phyloP scores from a whole-genome alignment of 2,113 vertebrate genomes.

The Carassius carassius region DNA sequence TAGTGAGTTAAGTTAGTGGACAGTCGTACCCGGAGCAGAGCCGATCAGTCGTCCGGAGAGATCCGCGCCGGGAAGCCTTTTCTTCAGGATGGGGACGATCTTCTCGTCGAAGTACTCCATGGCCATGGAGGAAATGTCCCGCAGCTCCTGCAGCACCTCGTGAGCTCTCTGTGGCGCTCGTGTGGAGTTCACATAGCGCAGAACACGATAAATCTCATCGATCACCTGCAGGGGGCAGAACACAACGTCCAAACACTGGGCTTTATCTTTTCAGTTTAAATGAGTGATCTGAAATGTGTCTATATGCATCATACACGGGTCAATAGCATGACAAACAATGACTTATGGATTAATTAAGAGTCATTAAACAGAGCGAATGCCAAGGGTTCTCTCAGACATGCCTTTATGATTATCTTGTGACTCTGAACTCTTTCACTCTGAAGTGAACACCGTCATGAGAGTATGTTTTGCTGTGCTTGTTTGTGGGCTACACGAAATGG shows the following conservation, averaged over 20 bases:
- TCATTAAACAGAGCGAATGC: no score
- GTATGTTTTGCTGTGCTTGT: no score
- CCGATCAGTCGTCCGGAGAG: constrained; percentile 95
- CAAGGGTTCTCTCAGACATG: no score
- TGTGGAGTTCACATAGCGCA: constrained; percentile 97
- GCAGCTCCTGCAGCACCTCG: constrained; percentile 94
- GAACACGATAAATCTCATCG: constrained; percentile 97
- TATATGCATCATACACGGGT: no score
- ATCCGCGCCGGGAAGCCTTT: constrained; percentile 93
- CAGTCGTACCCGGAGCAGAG: constrained; percentile 87
- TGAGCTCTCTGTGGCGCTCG: constrained; percentile 95
- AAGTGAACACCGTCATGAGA: no score
- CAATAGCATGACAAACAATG: no score
- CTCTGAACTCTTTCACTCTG: not conserved
- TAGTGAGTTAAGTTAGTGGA: no score
- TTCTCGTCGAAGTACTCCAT: constrained; percentile 99
- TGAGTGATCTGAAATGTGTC: no score
- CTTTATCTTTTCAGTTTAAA: no score
- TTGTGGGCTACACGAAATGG: no score
- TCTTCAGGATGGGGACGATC: constrained; percentile 97
- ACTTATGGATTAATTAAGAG: no score
- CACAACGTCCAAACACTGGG: not conserved
- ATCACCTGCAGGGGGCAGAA: constrained; percentile 82
- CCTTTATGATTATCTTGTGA: no score
- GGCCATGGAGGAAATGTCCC: constrained; percentile 99